Evolutionary conservation across 1,140 invertebrate species (phyloP).

Genomic region (Penaeus chinensis): DNA sequence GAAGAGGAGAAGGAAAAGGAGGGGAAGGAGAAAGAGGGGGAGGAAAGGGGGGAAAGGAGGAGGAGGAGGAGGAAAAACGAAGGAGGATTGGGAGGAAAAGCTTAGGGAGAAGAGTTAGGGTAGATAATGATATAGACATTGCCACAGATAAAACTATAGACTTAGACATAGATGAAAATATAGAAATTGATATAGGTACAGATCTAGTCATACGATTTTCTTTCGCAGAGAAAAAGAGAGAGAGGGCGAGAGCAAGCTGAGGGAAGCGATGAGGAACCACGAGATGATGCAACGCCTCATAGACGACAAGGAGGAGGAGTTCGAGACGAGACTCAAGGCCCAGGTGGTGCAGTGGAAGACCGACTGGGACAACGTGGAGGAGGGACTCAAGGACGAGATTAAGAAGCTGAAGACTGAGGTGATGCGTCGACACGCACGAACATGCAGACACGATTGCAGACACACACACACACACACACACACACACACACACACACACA

Average conservation of each 20-base stretch:
- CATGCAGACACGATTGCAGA: neutral
- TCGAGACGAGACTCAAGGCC: constrained; percentile 54
- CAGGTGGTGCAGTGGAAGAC: constrained; percentile 61
- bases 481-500: neutral
- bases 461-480: neutral
- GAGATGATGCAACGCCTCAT: constrained; percentile 43
- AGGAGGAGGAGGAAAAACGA: too few relatives aligned
- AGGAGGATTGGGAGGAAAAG: too few relatives aligned
- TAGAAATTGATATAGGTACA: neutral
- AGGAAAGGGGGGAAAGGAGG: too few relatives aligned
- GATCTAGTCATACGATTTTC: neutral
- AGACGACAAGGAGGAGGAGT: constrained; percentile 55
- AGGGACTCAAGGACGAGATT: constrained; percentile 55
- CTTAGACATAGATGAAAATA: too few relatives aligned
- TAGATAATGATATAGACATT: too few relatives aligned
- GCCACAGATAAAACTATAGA: too few relatives aligned
- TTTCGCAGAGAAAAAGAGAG: constrained; percentile 27
- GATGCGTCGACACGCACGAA: neutral
- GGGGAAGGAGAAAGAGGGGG: too few relatives aligned
- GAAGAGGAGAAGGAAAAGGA: too few relatives aligned
- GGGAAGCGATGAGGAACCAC: constrained; percentile 33
- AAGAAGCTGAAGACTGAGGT: constrained; percentile 58
- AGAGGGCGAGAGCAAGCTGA: constrained; percentile 14
- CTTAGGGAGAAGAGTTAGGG: too few relatives aligned
- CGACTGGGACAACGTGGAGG: constrained; percentile 59